phyloP scores from a whole-genome alignment of 2,113 vertebrate genomes.

The Rhagologus leucostigma region DNA sequence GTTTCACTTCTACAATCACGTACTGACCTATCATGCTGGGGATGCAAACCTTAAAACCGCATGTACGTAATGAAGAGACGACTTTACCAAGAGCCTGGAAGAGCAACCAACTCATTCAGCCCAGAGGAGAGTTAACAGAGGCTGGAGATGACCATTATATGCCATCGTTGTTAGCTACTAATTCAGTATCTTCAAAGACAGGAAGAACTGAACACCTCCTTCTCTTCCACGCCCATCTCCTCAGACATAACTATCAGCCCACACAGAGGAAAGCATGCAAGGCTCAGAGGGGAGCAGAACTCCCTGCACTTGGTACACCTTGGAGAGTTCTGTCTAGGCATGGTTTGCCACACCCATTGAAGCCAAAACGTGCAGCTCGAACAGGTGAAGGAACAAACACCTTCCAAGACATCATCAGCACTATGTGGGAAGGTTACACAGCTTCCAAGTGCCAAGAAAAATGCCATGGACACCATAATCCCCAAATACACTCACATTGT shows the following conservation, averaged over 20 bases:
- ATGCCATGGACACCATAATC: neutral
- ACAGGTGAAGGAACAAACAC: neutral
- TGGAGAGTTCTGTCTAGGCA: neutral
- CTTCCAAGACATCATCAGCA: neutral
- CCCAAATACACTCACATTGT: neutral
- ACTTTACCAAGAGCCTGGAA: neutral
- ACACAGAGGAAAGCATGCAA: fast-evolving
- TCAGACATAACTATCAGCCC: neutral
- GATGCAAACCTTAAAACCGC: neutral
- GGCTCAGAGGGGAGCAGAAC: neutral
- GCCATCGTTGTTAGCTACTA: neutral
- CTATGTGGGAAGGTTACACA: neutral
- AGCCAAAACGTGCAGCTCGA: neutral
- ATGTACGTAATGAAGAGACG: fast-evolving
- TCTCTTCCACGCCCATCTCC: fast-evolving
- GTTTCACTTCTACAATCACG: neutral
- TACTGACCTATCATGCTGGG: neutral
- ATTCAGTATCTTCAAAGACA: neutral
- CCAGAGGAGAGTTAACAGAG: neutral
- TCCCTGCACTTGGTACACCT: neutral
- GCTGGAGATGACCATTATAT: neutral
- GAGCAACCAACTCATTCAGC: neutral
- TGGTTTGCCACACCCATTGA: neutral
- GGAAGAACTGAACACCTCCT: neutral
- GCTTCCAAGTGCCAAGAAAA: neutral